phyloP scores from a whole-genome alignment of 2,797 vertebrate species.

The Amblyopsis hoosieri region DNA sequence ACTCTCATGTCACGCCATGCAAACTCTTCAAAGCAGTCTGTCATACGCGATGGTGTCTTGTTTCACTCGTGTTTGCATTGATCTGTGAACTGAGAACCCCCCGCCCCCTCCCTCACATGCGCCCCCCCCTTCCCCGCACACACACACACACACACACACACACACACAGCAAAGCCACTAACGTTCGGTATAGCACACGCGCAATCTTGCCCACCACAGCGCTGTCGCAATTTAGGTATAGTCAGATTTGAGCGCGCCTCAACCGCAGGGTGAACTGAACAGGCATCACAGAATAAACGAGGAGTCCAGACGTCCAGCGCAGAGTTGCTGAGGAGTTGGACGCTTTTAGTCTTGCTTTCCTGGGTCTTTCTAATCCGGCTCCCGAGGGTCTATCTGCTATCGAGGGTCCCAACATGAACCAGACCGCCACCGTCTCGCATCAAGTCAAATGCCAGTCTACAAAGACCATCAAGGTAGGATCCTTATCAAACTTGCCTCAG shows the following conservation, averaged over 20 bases:
- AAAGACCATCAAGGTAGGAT: constrained; percentile 86
- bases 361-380: constrained; percentile 4
- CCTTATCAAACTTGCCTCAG: too few relatives aligned
- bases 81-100: neutral
- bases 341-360: neutral
- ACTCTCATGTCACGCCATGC: too few relatives aligned
- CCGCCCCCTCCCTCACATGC: neutral
- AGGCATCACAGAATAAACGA: too few relatives aligned
- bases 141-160: constrained; percentile 4
- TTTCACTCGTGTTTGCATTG: neutral
- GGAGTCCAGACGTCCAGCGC: neutral
- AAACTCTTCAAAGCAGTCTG: too few relatives aligned
- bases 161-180: neutral
- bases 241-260: neutral
- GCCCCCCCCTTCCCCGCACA: neutral
- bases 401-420: constrained; percentile 86
- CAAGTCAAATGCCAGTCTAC: constrained; percentile 89
- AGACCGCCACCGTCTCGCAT: constrained; percentile 91
- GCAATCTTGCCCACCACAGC: neutral
- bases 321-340: neutral
- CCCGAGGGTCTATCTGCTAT: constrained; percentile 44
- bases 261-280: too few relatives aligned
- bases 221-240: neutral
- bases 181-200: neutral
- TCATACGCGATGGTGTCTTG: too few relatives aligned